Percentiles rank a stretch among this genome's conserved stretches.
phyloP scores from a whole-genome alignment of 2,113 vertebrate genomes.

The Salvelinus sp. region DNA sequence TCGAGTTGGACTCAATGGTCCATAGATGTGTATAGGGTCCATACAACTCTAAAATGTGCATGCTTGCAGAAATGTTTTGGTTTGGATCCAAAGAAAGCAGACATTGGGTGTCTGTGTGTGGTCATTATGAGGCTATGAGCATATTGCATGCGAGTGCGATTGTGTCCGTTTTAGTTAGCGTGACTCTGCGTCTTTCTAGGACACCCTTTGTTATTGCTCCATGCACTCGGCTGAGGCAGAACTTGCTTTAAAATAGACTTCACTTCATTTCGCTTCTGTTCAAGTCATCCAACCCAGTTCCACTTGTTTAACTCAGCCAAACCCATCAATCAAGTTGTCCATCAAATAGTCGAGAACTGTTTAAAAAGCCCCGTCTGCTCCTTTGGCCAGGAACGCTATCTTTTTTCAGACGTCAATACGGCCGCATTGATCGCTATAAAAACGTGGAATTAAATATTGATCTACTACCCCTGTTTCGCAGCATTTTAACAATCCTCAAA shows the following conservation, averaged over 20 bases:
- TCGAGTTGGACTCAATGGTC: not conserved
- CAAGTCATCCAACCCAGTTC: not conserved
- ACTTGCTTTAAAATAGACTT: not conserved
- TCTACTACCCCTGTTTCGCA: slow-evolving; percentile 18
- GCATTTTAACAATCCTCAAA: not conserved
- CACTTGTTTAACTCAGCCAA: not conserved
- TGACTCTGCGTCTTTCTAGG: not conserved
- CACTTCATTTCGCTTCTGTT: not conserved
- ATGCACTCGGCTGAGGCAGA: not conserved
- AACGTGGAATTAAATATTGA: slow-evolving; percentile 49
- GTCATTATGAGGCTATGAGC: too few species aligned
- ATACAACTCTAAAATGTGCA: not conserved
- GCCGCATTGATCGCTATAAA: slow-evolving; percentile 31
- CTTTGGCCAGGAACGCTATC: not conserved
- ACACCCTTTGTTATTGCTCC: not conserved
- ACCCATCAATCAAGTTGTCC: slow-evolving; percentile 2
- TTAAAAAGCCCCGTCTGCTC: not conserved
- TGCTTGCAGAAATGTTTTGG: not conserved
- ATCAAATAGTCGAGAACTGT: not conserved
- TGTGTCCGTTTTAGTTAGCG: not conserved
- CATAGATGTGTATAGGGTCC: not conserved
- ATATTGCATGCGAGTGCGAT: too few species aligned
- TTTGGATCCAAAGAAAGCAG: too few species aligned
- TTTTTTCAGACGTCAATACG: slow-evolving; percentile 29
- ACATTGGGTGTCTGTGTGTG: too few species aligned